Evolutionary conservation across 1,140 invertebrate species (phyloP).

Genomic region (Archivesica marissinica): DNA sequence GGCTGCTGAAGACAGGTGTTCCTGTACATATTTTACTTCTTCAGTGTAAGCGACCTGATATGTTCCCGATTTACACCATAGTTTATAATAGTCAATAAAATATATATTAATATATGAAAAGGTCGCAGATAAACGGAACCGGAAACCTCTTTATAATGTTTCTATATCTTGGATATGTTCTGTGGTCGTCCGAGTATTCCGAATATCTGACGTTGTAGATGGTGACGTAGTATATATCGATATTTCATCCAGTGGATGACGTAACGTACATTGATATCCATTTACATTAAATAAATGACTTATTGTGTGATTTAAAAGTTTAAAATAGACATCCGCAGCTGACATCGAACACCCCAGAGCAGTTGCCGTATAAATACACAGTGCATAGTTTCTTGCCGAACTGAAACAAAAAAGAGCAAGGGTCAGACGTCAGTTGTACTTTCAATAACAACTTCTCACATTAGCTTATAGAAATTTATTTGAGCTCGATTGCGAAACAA

Average conservation of each 20-base stretch:
- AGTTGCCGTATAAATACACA: constrained; percentile 56
- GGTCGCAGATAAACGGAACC: neutral
- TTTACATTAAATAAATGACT: constrained; percentile 6
- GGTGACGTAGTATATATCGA: constrained; percentile 54
- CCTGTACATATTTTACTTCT: too few species aligned
- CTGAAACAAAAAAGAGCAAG: constrained; percentile 31
- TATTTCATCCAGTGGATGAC: constrained; percentile 56
- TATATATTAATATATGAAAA: neutral
- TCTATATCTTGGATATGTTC: neutral
- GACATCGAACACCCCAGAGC: constrained; percentile 51
- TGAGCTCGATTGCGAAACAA: too few species aligned
- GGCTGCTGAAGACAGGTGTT: too few species aligned
- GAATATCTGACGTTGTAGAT: neutral
- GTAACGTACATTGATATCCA: constrained; percentile 5
- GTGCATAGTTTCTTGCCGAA: constrained; percentile 32
- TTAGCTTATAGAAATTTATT: too few species aligned
- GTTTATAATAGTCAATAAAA: neutral
- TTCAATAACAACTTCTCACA: too few species aligned
- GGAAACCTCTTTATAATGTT: constrained; percentile 20
- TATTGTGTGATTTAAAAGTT: constrained; percentile 54
- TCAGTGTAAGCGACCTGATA: too few species aligned
- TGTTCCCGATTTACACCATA: neutral
- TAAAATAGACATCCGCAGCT: constrained; percentile 54
- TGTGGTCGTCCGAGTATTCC: neutral
- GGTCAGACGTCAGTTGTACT: too few species aligned